These are phyloP conservation scores for Aphelenchoides avenae DNA, from an alignment of 1,140 invertebrate species.

Conservation along the genomic window DNA sequence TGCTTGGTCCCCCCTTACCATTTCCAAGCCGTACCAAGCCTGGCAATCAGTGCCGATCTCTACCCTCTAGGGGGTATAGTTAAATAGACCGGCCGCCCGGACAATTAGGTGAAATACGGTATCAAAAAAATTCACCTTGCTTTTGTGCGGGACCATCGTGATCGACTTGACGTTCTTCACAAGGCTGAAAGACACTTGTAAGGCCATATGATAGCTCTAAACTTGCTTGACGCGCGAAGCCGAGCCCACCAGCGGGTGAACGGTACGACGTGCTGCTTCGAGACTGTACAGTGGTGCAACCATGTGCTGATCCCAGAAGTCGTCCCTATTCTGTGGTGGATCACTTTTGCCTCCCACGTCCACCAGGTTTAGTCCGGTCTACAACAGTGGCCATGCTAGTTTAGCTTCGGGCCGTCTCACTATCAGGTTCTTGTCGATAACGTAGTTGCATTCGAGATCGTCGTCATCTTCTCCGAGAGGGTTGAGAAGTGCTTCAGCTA, in stretches of 20 bases:
- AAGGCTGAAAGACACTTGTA: constrained; percentile 40
- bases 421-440: constrained; percentile 54
- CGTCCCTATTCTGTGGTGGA: constrained; percentile 37
- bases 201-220: constrained; percentile 17
- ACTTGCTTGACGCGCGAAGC: constrained; percentile 51
- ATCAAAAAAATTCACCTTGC: too few relatives aligned
- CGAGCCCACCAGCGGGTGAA: constrained; percentile 49
- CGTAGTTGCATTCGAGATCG: constrained; percentile 53
- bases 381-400: constrained; percentile 13
- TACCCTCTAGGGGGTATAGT: too few relatives aligned
- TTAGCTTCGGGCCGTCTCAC: constrained; percentile 18
- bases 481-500: constrained; percentile 57
- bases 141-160: constrained; percentile 55
- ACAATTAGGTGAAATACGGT: too few relatives aligned
- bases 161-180: constrained; percentile 41
- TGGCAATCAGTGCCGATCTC: too few relatives aligned
- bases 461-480: constrained; percentile 58
- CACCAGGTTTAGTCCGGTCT: constrained; percentile 39
- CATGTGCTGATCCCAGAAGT: constrained; percentile 50
- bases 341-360: constrained; percentile 31
- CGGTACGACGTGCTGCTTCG: constrained; percentile 49
- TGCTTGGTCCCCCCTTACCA: too few relatives aligned
- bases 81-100: too few relatives aligned
- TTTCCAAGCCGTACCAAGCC: too few relatives aligned
- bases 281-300: constrained; percentile 48